Percentiles rank a stretch among this genome's conserved stretches.
Conservation (phyloP, 2,888 invertebrate genomes). For the Plagodis dolabraria region DNA sequence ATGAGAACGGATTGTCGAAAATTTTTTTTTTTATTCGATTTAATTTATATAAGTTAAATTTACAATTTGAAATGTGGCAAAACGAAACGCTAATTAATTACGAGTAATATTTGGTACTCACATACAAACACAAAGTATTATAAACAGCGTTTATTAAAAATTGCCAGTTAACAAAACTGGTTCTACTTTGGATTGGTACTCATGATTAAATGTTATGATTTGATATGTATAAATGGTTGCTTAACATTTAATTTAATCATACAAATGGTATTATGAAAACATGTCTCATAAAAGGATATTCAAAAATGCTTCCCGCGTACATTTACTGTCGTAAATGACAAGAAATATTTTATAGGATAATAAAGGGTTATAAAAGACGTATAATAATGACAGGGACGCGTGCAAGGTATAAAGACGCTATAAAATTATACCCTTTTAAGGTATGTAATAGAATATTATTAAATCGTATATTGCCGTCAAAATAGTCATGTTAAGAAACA, state of each 20-base stretch:
- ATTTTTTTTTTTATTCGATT: too few species aligned
- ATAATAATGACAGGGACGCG: conserved; percentile 29
- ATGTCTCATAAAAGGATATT: conserved; percentile 20
- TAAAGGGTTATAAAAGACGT: conserved; percentile 35
- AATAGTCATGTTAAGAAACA: neutral
- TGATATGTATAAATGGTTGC: neutral
- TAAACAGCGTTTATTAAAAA: too few species aligned
- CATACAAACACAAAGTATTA: too few species aligned
- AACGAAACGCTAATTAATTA: too few species aligned
- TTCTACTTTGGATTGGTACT: too few species aligned
- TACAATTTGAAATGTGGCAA: too few species aligned
- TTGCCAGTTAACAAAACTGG: too few species aligned
- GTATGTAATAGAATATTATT: conserved; percentile 23
- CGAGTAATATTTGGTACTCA: too few species aligned
- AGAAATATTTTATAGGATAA: conserved; percentile 42
- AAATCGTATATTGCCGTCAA: neutral
- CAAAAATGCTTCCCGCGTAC: conserved; percentile 11
- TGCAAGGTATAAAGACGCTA: conserved; percentile 28
- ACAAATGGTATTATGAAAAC: conserved; percentile 3
- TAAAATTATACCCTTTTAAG: conserved; percentile 25
- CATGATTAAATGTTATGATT: too few species aligned
- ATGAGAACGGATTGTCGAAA: too few species aligned
- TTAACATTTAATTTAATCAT: conserved; percentile 5
- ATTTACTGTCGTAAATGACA: conserved; percentile 35
- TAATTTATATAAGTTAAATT: too few species aligned